Evolutionary conservation across 2,888 invertebrate genomes (phyloP), one percentile per base, ranked within the genome.

Genomic region (Zaprionus obscuricornis): DNA sequence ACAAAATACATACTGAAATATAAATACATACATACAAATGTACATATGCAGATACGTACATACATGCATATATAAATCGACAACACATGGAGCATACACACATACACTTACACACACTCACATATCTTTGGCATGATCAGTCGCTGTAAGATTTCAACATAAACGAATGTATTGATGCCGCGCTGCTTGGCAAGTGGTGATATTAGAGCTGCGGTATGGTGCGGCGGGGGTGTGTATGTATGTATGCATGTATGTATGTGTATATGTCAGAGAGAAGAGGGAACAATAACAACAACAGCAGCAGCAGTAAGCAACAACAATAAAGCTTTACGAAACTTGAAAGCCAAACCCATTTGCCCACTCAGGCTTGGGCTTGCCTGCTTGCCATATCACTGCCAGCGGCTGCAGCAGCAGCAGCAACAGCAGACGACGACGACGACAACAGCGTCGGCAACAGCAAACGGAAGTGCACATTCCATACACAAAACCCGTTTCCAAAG

Each of bases 391-490:
- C 66, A 63, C 66, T 62, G 59, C 57, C 60, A 49, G 60, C 70
- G 40, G 52, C 71, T 62, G 60, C 68, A 54, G 64, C 59, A 52
- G 57, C 24, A n/a, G n/a, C n/a, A n/a, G n/a, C n/a, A n/a, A 33
- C 52, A 59, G 42, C 36, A 55, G 59, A 16, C 37, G 47, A 16
- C 60, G 45, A 22, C 36, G 42, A n/a, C n/a, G n/a, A n/a, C n/a
- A n/a, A n/a, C n/a, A n/a, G 10, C 45, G 37, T 13, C 55, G 40
- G 55, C 72, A 57, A 58, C 67, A 75, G 57, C 74, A 85, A 85
- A 83, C 83, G 82, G 82, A 83, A 83, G 82, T 83, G 84, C 86
- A 85, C 83, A 85, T 85, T 79, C 84, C 84, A 81, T 67, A 74
- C 74, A 76, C 60, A 70, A 83, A 82, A 85, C 82, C 69, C 81